These are phyloP conservation scores for Drosophila bunnanda DNA, from an alignment of 2,888 invertebrate species.

Conservation along the genomic window DNA sequence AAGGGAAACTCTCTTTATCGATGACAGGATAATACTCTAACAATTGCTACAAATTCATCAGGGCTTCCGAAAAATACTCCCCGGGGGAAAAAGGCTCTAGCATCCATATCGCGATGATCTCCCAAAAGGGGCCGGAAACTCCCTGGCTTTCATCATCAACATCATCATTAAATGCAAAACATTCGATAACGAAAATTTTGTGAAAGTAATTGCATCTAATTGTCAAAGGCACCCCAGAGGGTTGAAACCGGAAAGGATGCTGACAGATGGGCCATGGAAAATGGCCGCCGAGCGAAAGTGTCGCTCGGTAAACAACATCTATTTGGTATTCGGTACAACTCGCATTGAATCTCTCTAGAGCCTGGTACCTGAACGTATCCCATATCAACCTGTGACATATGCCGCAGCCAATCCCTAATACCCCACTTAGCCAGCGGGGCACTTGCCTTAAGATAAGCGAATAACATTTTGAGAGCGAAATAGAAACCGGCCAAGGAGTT, in stretches of 20 bases:
- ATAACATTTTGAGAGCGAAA: slow-evolving; percentile 65
- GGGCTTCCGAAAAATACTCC: slow-evolving; percentile 38
- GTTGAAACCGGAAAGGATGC: slow-evolving; percentile 29
- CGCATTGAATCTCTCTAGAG: slow-evolving; percentile 3
- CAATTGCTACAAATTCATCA: slow-evolving; percentile 40
- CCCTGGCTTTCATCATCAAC: slow-evolving; percentile 26
- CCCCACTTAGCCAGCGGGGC: slow-evolving; percentile 50
- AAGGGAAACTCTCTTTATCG: slow-evolving; percentile 42
- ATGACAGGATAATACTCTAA: slow-evolving; percentile 51
- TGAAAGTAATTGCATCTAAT: slow-evolving; percentile 53
- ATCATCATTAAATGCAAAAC: slow-evolving; percentile 39
- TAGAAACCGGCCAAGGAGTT: slow-evolving; percentile 57
- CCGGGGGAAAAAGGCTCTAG: slow-evolving; percentile 11
- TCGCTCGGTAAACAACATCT: slow-evolving; percentile 8
- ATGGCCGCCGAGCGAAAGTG: slow-evolving; percentile 33
- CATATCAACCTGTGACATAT: slow-evolving; percentile 45
- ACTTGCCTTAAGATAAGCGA: slow-evolving; percentile 55
- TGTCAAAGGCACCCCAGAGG: slow-evolving; percentile 42
- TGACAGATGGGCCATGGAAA: slow-evolving; percentile 45
- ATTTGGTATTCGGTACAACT: slow-evolving; percentile 4
- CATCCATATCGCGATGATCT: slow-evolving; percentile 40
- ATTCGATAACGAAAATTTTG: slow-evolving; percentile 50
- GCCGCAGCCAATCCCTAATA: slow-evolving; percentile 35
- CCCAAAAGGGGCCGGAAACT: slow-evolving; percentile 41
- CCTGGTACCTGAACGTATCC: slow-evolving; percentile 26